Evolutionary conservation across 1,140 invertebrate genomes (phyloP), one percentile per base, ranked within the genome.

Genomic region (Forficula auricularia): DNA sequence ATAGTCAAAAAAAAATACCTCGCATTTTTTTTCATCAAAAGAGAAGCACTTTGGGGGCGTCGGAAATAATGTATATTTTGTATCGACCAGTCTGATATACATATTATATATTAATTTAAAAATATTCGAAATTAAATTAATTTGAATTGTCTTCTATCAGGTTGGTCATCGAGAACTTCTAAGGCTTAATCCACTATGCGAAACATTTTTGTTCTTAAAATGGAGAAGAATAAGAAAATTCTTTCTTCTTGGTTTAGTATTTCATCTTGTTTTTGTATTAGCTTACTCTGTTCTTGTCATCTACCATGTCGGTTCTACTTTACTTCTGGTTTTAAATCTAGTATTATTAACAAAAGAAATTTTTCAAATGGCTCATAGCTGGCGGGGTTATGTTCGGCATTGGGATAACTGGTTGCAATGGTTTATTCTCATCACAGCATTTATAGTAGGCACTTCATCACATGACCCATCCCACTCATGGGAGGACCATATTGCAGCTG

Each of bases 341-440:
- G 10, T 41, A n/a, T 31, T 50, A 10, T 15, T 50, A 57, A 16
- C 15, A 0, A 82, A 82, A 54, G 82, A 87, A 59, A 52, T 82
- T 9, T 85, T 86, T 54, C 73, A 79, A 54, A 61, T 79, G 47
- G 63, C 69, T 2, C 75, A 83, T 42, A 72, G 72, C 44, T 66
- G 77, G 48, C 66, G 61, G n/a, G 65, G 62, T 3, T 87, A 87
- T 50, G 66, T 79, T 9, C 72, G 70, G 47, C 72, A 79, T 45
- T 82, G 79, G 78, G 83, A 88, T 55, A 87, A 87, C 59, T 82
- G 77, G 71, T 64, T 86, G 15, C 81, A 86, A 53, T 77, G 79
- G 70, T 61, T 75, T 7, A 79, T 85, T 22, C 77, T 86, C 15
- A 56, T 76, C 15, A 63, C 70, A 50, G 66, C 82, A 9, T 71